Evolutionary conservation across 2,113 vertebrate species (phyloP), one percentile per base, ranked within the genome.

Genomic region (Cranoglanis bouderius): DNA sequence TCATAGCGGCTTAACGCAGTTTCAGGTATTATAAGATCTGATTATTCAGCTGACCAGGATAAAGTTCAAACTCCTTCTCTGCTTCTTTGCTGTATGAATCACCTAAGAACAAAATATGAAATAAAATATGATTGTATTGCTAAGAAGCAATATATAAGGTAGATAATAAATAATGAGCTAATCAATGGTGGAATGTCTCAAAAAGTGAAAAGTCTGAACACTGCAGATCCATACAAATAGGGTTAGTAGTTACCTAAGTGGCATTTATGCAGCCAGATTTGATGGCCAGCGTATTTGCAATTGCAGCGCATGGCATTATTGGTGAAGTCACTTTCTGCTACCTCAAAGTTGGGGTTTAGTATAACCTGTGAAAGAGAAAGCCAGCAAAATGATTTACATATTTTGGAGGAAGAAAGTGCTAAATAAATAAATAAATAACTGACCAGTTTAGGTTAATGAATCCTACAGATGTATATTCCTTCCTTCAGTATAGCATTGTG

Each of bases 251-350:
- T 94, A 99, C 98, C 97, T 0, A 96, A 95, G 89, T 99, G 98
- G 90, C 98, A 99, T 96, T 96, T 97, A 91, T 99, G 98, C 90
- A 99, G 94, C 98, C 98, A 99, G 94, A 99, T 96, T 55, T 97
- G 97, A 65, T 99, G 96, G 2, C 98, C 98, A 0, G 99, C 98
- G 0, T 99, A 99, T 93, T 99, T 99, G 94, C 98, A 99, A 96
- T 97, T 99, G 90, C 98, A 99, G 75, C 97, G 99, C 98, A 99
- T 99, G 88, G 95, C 98, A 0, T 99, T 99, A 94, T 99, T 99
- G 94, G 97, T 98, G 93, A 99, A 99, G 93, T 99, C 98, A 0
- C 97, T 99, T 93, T 99, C 98, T 0, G 98, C 97, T 89, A 99
- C 97, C 92, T 99, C 98, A 0, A 95, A 96, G 82, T 99, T 97